A percentile compares a stretch with the other conserved stretches of the same genome.
phyloP scores from a whole-genome alignment of 2,113 vertebrate genomes.

The Indicator maculatus region DNA sequence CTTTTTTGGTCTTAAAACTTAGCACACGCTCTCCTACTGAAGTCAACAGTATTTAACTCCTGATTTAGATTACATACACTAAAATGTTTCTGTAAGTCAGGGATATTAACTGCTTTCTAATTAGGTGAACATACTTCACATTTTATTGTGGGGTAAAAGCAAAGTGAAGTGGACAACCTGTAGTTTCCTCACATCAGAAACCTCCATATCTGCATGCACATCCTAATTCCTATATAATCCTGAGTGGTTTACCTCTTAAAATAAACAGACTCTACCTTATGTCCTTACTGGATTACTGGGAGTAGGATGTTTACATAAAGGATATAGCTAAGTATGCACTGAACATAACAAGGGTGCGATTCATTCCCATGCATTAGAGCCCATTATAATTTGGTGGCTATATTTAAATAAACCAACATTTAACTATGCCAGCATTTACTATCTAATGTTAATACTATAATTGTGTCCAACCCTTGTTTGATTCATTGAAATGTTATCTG shows the following conservation, averaged over 20 bases:
- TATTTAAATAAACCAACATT: constrained; percentile 58
- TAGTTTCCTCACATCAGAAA: constrained; percentile 6
- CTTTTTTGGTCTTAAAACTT: background rate
- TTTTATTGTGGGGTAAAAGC: background rate
- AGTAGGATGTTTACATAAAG: constrained; percentile 73
- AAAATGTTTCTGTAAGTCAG: background rate
- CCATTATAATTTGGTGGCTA: constrained; percentile 59
- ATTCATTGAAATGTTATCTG: constrained; percentile 7
- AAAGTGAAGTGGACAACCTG: constrained; percentile 11
- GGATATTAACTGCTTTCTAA: background rate
- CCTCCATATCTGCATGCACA: constrained; percentile 28
- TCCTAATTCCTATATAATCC: constrained; percentile 51
- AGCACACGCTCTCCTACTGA: background rate
- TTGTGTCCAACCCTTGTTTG: background rate
- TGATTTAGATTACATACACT: background rate
- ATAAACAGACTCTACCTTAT: constrained; percentile 65
- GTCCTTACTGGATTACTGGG: constrained; percentile 65
- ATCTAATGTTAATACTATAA: constrained; percentile 15
- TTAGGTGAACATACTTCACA: background rate
- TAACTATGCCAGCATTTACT: constrained; percentile 26
- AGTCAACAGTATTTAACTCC: background rate
- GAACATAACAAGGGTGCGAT: constrained; percentile 48
- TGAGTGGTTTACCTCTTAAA: constrained; percentile 65
- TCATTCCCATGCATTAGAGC: constrained; percentile 46
- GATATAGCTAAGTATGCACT: constrained; percentile 56